These are phyloP conservation scores for Tridacna crocea DNA, from an alignment of 2,888 invertebrate species.

Conservation along the genomic window DNA sequence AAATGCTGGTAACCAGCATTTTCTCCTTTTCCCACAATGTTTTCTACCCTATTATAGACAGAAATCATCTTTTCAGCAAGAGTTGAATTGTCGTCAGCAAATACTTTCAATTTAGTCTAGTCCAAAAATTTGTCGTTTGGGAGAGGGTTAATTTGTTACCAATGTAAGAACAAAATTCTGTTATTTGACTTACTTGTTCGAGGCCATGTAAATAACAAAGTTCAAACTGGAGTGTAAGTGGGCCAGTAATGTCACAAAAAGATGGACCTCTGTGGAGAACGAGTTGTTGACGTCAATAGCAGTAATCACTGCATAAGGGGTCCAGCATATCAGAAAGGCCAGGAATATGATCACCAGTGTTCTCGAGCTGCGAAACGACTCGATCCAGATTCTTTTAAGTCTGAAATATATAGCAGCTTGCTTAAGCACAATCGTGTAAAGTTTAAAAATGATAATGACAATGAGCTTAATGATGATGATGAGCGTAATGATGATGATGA, in stretches of 20 bases:
- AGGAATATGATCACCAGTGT: slow-evolving; percentile 75
- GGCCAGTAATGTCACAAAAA: slow-evolving; percentile 77
- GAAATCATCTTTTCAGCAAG: too few relatives aligned
- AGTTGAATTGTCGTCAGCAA: too few relatives aligned
- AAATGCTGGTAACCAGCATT: too few relatives aligned
- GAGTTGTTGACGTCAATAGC: slow-evolving; percentile 68
- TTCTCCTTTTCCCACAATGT: too few relatives aligned
- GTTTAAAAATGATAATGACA: too few relatives aligned
- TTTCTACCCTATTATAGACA: not conserved
- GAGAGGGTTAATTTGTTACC: too few relatives aligned
- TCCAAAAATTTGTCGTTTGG: too few relatives aligned
- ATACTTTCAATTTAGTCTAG: too few relatives aligned
- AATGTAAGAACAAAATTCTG: not conserved
- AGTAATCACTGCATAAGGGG: slow-evolving; percentile 78
- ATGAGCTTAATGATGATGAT: too few relatives aligned
- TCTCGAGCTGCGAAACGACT: slow-evolving; percentile 71
- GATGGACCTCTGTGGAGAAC: slow-evolving; percentile 70
- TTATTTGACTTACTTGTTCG: slow-evolving; percentile 61
- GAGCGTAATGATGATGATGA: too few relatives aligned
- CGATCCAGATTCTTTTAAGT: slow-evolving; percentile 68
- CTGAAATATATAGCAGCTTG: slow-evolving; percentile 6
- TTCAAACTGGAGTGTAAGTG: slow-evolving; percentile 78
- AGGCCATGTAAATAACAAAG: slow-evolving; percentile 72
- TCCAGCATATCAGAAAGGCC: slow-evolving; percentile 78
- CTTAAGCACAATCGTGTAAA: too few relatives aligned